Evolutionary conservation across 2,888 invertebrate genomes (phyloP).

Genomic region (Caenorhabditis angaria): DNA sequence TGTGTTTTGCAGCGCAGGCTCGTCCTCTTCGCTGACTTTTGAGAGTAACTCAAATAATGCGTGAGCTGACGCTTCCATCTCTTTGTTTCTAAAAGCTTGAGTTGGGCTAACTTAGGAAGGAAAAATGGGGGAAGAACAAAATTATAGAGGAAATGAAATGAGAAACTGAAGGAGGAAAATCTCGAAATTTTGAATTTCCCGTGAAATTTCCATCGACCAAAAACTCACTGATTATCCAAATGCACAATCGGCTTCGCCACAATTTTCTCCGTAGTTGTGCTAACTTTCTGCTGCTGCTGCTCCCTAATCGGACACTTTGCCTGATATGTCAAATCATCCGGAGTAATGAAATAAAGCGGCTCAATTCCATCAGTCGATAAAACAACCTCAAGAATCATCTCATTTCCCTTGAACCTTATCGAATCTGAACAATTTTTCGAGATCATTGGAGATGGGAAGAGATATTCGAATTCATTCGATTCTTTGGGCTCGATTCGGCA

Average conservation of each 20-base stretch:
- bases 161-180: not conserved
- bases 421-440: slow-evolving; percentile 71
- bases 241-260: slow-evolving; percentile 22
- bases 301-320: slow-evolving; percentile 61
- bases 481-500: slow-evolving; percentile 71
- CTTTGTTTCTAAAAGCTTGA: slow-evolving; percentile 40
- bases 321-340: slow-evolving; percentile 71
- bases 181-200: not conserved
- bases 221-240: slow-evolving; percentile 19
- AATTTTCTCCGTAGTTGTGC: slow-evolving; percentile 3
- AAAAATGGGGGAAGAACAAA: slow-evolving; percentile 6
- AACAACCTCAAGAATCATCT: slow-evolving; percentile 71
- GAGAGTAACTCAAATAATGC: slow-evolving; percentile 57
- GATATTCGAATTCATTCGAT: slow-evolving; percentile 61
- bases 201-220: not conserved
- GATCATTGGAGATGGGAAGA: slow-evolving; percentile 70
- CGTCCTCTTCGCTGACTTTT: slow-evolving; percentile 34
- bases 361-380: slow-evolving; percentile 72
- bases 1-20: slow-evolving; percentile 15
- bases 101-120: too few species aligned
- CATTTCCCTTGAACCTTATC: slow-evolving; percentile 69
- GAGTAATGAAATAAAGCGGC: slow-evolving; percentile 72
- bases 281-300: slow-evolving; percentile 14
- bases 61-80: slow-evolving; percentile 58
- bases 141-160: not conserved